Conservation (phyloP, 2,888 invertebrate species). For the Polymixis flavicincta region DNA sequence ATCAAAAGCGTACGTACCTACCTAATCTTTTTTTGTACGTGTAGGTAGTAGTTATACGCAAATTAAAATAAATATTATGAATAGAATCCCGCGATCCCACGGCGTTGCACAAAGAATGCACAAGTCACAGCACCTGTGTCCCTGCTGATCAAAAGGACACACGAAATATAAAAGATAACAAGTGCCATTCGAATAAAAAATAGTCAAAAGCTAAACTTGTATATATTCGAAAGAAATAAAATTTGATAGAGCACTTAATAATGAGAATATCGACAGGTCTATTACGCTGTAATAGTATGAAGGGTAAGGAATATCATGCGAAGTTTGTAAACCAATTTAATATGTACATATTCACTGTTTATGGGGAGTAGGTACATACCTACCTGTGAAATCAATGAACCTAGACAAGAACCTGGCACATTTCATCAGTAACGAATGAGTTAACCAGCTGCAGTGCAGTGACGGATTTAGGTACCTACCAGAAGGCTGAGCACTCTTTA, state of each 20-base stretch:
- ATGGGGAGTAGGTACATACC: neutral
- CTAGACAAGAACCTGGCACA: neutral
- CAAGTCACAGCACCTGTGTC: conserved; percentile 87
- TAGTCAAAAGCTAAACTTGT: conserved; percentile 29
- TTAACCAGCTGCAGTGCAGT: too few species aligned
- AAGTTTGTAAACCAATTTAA: conserved; percentile 23
- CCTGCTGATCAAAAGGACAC: conserved; percentile 62
- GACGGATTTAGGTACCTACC: too few species aligned
- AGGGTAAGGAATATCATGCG: conserved; percentile 35
- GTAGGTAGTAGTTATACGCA: conserved; percentile 56
- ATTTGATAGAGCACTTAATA: conserved; percentile 49
- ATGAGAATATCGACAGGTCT: conserved; percentile 44
- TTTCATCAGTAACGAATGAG: neutral
- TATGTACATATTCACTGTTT: conserved; percentile 19
- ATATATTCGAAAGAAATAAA: conserved; percentile 43
- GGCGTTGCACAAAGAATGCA: conserved; percentile 81
- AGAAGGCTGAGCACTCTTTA: too few species aligned
- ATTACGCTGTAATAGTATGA: conserved; percentile 36
- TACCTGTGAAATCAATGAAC: neutral
- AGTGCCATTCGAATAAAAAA: conserved; percentile 58
- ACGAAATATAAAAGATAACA: conserved; percentile 60
- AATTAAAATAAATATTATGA: conserved; percentile 70
- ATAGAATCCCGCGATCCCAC: conserved; percentile 70
- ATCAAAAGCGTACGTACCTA: conserved; percentile 16
- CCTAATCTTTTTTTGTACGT: conserved; percentile 22